Evolutionary conservation across 2,113 vertebrate species (phyloP), one percentile per base, ranked within the genome.

Genomic region (Cynoglossus semilaevis): DNA sequence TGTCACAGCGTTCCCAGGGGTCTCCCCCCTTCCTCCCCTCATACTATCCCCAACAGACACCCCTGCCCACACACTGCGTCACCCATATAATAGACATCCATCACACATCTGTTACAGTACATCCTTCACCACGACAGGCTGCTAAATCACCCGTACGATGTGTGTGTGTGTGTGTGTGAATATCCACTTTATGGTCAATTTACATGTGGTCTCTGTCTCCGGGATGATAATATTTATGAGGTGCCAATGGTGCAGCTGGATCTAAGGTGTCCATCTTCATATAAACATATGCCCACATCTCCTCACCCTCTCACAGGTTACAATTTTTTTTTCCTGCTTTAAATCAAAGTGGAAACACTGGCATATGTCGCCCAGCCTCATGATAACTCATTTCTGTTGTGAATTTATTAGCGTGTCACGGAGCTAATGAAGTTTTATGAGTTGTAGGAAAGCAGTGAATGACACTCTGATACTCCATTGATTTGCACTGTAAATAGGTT

Each of bases 221-320:
- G 49, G 42, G 78, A 75, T 69, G 72, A 84, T 82, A 70, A 88
- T 85, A 89, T 90, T 84, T 85, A 85, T 83, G 79, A 74, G 51
- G 54, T 76, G 84, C 68, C 83, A 73, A 44, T 75, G 79, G 67
- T 60, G 73, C 68, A 41, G 54, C 65, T 15, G 55, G 60, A 87
- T 84, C 86, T 77, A 85, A 54, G 60, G 58, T 76, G 83, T 88
- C 87, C 76, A 46, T 85, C 84, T 88, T 84, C 80, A 87, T 89
- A 83, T 85, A 84, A 74, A 53, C 71, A 63, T 81, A 76, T 49
- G 44, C 46, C 63, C 65, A 45, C 51, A 6, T 76, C 51, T 66
- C 60, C 47, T 54, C 3, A 22, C 56, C 62, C 54, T 62, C 58
- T 43, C 66, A 36, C 50, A 54, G 56, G 43, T 34, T 29, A 6